phyloP scores from a whole-genome alignment of 2,113 vertebrate genomes.

The Myiopsitta monachus region DNA sequence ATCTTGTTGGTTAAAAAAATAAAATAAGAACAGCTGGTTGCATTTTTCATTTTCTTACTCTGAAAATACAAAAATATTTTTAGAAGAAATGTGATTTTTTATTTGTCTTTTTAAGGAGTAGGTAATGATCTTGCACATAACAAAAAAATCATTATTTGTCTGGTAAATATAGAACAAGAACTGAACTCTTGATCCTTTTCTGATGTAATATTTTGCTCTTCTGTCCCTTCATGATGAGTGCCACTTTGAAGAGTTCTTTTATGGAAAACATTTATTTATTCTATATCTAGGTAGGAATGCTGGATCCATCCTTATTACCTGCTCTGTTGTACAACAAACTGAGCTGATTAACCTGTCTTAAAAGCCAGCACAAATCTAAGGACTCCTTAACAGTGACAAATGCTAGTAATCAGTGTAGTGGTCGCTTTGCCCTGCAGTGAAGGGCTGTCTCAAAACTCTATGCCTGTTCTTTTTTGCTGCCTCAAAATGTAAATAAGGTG shows the following conservation, averaged over 20 bases:
- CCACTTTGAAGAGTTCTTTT: background rate
- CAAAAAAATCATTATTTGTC: fast-evolving
- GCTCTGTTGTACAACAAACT: background rate
- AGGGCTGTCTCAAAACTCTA: background rate
- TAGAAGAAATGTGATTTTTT: background rate
- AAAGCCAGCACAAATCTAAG: background rate
- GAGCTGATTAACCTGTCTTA: background rate
- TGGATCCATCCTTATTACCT: background rate
- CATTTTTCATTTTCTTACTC: background rate
- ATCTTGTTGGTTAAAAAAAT: background rate
- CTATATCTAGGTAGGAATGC: background rate
- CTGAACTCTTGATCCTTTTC: background rate
- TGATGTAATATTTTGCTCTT: background rate
- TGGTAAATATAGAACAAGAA: background rate
- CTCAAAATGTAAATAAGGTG: background rate
- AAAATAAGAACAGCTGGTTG: background rate
- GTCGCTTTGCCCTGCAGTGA: background rate
- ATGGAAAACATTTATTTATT: background rate
- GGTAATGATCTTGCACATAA: background rate
- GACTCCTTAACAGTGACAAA: background rate
- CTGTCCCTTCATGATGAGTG: background rate
- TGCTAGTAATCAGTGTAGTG: background rate
- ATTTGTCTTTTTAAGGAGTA: background rate
- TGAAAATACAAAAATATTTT: background rate
- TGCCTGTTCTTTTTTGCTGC: background rate